These are phyloP conservation scores for Dicrurus megarhynchus DNA, from an alignment of 2,113 vertebrate species.

Conservation along the genomic window DNA sequence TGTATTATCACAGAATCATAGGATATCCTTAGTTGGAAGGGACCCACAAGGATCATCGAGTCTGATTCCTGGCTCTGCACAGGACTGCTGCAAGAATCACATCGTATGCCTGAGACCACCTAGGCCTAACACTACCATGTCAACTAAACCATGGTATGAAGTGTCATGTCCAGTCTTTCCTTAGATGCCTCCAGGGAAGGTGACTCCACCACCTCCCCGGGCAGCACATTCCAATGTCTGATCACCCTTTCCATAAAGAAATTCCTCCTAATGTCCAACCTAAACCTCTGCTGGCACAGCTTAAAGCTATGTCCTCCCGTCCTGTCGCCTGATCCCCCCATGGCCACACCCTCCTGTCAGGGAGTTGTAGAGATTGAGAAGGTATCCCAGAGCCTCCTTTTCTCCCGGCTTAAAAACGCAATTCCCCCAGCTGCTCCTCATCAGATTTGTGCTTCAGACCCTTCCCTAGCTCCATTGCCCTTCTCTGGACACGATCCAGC, in stretches of 20 bases:
- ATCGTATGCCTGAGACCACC: not conserved
- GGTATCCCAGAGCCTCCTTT: too few relatives aligned
- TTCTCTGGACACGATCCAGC: not conserved
- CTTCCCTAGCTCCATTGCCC: not conserved
- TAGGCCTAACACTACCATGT: not conserved
- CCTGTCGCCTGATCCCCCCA: not conserved
- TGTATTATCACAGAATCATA: accelerated
- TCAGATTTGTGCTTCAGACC: too few relatives aligned
- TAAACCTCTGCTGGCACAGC: not conserved
- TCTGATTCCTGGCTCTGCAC: not conserved
- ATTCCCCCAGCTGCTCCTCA: not conserved
- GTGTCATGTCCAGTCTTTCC: not conserved
- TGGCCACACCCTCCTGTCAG: not conserved
- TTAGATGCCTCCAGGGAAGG: not conserved
- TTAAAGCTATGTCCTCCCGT: not conserved
- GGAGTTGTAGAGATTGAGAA: not conserved
- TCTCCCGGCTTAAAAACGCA: not conserved
- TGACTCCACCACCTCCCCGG: not conserved
- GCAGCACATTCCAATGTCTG: not conserved
- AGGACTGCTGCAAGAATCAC: not conserved
- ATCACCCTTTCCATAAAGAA: not conserved
- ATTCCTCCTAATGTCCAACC: not conserved
- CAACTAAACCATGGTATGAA: not conserved
- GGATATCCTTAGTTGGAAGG: not conserved
- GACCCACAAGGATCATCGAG: not conserved